phyloP scores from a whole-genome alignment of 2,113 vertebrate species.

The Megalops atlanticus region DNA sequence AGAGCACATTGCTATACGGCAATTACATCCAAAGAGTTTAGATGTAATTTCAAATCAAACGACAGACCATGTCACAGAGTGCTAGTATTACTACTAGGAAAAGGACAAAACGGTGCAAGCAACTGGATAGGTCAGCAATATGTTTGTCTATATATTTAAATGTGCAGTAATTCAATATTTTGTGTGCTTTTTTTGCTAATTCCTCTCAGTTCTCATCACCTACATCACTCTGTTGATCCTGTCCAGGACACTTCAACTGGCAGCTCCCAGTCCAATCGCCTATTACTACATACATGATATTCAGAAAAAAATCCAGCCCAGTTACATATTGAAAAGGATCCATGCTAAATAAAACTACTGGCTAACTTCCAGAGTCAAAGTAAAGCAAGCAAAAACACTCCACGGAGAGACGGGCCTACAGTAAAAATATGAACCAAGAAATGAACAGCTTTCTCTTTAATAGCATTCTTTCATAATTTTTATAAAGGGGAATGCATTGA shows the following conservation, averaged over 20 bases:
- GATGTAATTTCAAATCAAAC: not conserved
- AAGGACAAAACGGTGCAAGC: not conserved
- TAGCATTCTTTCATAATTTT: slow-evolving; percentile 8
- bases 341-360: slow-evolving; percentile 9
- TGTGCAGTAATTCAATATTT: not conserved
- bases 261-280: not conserved
- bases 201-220: not conserved
- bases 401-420: slow-evolving; percentile 12
- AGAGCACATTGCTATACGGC: not conserved
- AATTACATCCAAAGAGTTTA: not conserved
- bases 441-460: not conserved
- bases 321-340: slow-evolving; percentile 15
- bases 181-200: not conserved
- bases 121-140: not conserved
- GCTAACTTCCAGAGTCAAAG: slow-evolving; percentile 27
- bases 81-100: not conserved
- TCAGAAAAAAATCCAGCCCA: slow-evolving; percentile 7
- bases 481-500: slow-evolving; percentile 16
- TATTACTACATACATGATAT: not conserved
- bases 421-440: slow-evolving; percentile 13
- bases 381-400: slow-evolving; percentile 4
- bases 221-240: not conserved
- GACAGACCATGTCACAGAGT: not conserved
- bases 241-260: not conserved
- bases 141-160: not conserved